These are phyloP conservation scores for Propsilocerus akamusi DNA, from an alignment of 1,140 invertebrate genomes.

Conservation along the genomic window DNA sequence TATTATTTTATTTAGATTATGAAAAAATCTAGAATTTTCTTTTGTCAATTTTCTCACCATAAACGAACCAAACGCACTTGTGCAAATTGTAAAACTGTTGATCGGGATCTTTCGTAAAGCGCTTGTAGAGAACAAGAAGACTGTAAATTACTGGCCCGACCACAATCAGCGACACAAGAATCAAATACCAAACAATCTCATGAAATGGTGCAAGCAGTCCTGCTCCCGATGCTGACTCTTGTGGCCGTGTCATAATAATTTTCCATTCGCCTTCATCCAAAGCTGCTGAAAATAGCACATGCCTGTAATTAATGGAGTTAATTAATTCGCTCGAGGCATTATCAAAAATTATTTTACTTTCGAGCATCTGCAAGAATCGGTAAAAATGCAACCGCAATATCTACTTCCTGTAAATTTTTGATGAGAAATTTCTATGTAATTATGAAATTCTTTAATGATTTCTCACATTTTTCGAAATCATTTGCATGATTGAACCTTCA, in stretches of 20 bases:
- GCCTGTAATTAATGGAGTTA: background rate
- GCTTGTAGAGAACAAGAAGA: conserved; percentile 39
- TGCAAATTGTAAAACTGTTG: conserved; percentile 38
- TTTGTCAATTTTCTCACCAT: conserved; percentile 28
- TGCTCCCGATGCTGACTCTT: conserved; percentile 60
- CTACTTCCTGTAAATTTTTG: conserved; percentile 36
- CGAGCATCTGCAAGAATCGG: conserved; percentile 40
- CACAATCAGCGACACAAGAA: conserved; percentile 44
- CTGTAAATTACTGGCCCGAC: conserved; percentile 64
- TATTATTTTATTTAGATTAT: background rate
- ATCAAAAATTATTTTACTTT: conserved; percentile 37
- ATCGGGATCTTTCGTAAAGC: conserved; percentile 30
- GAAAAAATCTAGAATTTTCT: background rate
- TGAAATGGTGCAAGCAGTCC: conserved; percentile 66
- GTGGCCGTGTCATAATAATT: conserved; percentile 57
- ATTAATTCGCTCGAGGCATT: conserved; percentile 7
- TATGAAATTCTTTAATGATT: conserved; percentile 2
- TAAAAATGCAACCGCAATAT: conserved; percentile 57
- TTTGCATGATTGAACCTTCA: conserved; percentile 35
- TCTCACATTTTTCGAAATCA: conserved; percentile 35
- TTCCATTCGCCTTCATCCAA: conserved; percentile 56
- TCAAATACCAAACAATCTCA: conserved; percentile 54
- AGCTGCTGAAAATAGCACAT: conserved; percentile 15
- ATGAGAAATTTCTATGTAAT: background rate
- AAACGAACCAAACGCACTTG: conserved; percentile 69